Conservation (phyloP, 2,113 vertebrate species). For the Columbina picui region DNA sequence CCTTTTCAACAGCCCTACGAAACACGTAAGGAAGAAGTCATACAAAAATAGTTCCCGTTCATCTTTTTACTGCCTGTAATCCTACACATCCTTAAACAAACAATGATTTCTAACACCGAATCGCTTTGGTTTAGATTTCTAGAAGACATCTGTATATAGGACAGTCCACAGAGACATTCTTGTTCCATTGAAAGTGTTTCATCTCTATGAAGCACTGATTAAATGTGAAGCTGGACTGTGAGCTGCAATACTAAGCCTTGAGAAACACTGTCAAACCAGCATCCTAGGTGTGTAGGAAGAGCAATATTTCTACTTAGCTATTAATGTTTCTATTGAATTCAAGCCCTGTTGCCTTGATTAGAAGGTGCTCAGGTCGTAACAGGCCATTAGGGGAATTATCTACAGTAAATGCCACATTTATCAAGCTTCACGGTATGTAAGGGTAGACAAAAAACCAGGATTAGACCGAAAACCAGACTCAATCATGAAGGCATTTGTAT, state of each 20-base stretch:
- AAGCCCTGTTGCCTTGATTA: neutral
- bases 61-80: neutral
- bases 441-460: neutral
- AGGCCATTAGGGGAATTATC: neutral
- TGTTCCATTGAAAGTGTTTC: neutral
- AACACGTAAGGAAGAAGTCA: neutral
- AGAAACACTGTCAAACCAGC: neutral
- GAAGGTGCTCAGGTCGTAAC: neutral
- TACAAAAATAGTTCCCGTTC: neutral
- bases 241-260: neutral
- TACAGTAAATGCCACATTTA: neutral
- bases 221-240: neutral
- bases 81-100: neutral
- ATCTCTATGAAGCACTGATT: neutral
- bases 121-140: neutral
- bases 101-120: fast-evolving
- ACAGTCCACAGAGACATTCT: neutral
- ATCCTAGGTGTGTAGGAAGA: neutral
- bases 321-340: neutral
- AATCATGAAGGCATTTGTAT: neutral
- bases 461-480: neutral
- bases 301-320: neutral
- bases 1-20: conserved; percentile 93
- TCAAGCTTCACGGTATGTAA: neutral
- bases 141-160: neutral